Percentiles rank a stretch among this genome's conserved stretches.
phyloP scores from a whole-genome alignment of 1,140 invertebrate genomes.

The Habropoda laboriosa region DNA sequence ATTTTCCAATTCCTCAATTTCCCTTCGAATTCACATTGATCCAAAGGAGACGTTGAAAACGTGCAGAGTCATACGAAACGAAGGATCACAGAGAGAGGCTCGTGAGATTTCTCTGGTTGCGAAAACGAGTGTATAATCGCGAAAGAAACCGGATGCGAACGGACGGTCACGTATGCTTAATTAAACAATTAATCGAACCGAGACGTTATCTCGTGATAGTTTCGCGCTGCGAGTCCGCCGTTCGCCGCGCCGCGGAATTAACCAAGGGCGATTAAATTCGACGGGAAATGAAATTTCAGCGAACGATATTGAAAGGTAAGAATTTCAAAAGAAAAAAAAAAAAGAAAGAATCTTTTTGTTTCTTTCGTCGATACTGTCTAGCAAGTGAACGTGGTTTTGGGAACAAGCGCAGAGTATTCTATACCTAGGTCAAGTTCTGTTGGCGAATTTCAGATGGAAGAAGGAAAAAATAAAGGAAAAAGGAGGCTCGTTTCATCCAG shows the following conservation, averaged over 20 bases:
- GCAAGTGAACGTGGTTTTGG: too few species aligned
- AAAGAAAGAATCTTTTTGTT: too few species aligned
- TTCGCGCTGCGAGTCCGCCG: not conserved
- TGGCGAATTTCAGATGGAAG: too few species aligned
- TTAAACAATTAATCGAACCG: constrained; percentile 7
- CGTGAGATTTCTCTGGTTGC: constrained; percentile 7
- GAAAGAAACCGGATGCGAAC: not conserved
- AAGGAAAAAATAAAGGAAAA: not conserved
- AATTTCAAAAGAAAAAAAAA: too few species aligned
- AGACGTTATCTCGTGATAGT: not conserved
- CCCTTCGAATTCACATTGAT: not conserved
- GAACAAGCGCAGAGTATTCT: too few species aligned
- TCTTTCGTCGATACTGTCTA: too few species aligned
- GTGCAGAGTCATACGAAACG: not conserved
- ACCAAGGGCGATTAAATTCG: too few species aligned
- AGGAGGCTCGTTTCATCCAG: not conserved
- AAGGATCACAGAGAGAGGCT: not conserved
- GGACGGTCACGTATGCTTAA: constrained; percentile 5
- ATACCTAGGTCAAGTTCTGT: too few species aligned
- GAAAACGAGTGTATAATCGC: not conserved
- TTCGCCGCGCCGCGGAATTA: not conserved
- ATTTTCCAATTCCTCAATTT: not conserved
- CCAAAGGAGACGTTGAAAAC: not conserved
- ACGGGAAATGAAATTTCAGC: not conserved
- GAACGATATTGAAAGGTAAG: too few species aligned